These are phyloP conservation scores for Halocynthia roretzi DNA, from an alignment of 23 tunicate genomes.

Conservation along the genomic window DNA sequence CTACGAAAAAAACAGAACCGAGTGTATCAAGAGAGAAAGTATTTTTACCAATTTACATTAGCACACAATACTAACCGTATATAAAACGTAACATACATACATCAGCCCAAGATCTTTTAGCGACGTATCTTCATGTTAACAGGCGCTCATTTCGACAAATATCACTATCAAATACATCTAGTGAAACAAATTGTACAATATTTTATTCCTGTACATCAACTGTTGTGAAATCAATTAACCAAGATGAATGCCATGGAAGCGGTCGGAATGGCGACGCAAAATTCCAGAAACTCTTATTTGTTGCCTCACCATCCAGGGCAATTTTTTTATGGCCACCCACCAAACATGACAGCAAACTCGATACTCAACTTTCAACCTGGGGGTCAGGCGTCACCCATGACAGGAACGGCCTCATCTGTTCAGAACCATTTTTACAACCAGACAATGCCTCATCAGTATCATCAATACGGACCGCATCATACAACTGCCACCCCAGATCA, in stretches of 20 bases:
- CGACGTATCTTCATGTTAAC: too few relatives aligned
- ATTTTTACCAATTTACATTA: too few relatives aligned
- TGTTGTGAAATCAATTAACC: too few relatives aligned
- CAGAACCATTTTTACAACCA: conserved; percentile 17
- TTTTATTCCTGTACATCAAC: too few relatives aligned
- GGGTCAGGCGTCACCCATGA: conserved; percentile 22
- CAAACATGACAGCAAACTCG: conserved; percentile 20
- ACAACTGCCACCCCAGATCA: conserved; percentile 1
- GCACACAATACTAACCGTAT: too few relatives aligned
- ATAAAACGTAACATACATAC: too few relatives aligned
- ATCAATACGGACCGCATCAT: conserved; percentile 16
- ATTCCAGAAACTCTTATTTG: conserved; percentile 7
- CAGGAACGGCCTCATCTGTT: conserved; percentile 10
- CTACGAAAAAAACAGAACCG: too few relatives aligned
- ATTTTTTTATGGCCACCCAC: conserved; percentile 18
- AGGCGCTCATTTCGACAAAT: too few relatives aligned
- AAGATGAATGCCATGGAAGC: conserved; percentile 26
- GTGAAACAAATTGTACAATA: too few relatives aligned
- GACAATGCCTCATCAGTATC: conserved; percentile 23
- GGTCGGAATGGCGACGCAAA: conserved; percentile 14
- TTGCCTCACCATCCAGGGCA: conserved; percentile 14
- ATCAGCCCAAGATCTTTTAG: too few relatives aligned
- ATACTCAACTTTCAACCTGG: conserved; percentile 16
- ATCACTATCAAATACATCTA: too few relatives aligned
- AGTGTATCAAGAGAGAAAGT: too few relatives aligned